These are phyloP conservation scores for Trilocha varians DNA, from an alignment of 2,888 invertebrate genomes.

Conservation along the genomic window DNA sequence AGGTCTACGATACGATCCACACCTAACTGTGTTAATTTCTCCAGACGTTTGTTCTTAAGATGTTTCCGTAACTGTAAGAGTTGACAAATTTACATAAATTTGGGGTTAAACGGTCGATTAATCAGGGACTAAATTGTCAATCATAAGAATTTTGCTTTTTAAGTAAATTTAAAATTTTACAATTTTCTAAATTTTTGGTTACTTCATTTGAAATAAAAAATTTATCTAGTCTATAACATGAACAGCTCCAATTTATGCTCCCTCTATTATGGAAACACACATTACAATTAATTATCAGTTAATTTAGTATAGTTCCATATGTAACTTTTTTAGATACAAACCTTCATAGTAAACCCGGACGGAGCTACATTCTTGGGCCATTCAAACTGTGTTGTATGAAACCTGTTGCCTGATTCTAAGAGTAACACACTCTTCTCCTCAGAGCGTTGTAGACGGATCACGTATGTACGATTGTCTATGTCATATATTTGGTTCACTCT, in stretches of 20 bases:
- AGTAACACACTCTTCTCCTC: constrained; percentile 92
- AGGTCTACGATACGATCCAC: constrained; percentile 95
- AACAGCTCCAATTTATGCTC: too few relatives aligned
- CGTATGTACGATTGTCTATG: constrained; percentile 95
- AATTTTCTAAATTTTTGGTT: too few relatives aligned
- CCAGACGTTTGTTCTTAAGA: constrained; percentile 94
- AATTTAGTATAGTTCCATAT: too few relatives aligned
- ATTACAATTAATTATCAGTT: too few relatives aligned
- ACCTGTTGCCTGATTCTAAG: constrained; percentile 93
- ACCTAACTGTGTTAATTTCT: constrained; percentile 88
- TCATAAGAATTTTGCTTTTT: too few relatives aligned
- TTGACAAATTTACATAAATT: too few relatives aligned
- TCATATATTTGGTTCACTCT: constrained; percentile 98
- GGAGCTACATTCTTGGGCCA: constrained; percentile 98
- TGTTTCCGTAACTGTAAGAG: constrained; percentile 90
- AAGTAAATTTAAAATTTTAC: too few relatives aligned
- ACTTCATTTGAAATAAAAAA: too few relatives aligned
- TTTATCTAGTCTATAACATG: too few relatives aligned
- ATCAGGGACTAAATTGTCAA: too few relatives aligned
- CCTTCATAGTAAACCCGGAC: constrained; percentile 98
- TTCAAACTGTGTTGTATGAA: constrained; percentile 96
- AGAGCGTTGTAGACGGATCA: constrained; percentile 87
- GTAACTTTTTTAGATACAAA: constrained; percentile 27
- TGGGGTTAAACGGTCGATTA: too few relatives aligned
- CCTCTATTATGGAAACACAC: too few relatives aligned